Percentiles rank a stretch among this genome's conserved stretches.
These are phyloP conservation scores for Oryzias celebensis DNA, from an alignment of 2,113 vertebrate species.

Conservation along the genomic window DNA sequence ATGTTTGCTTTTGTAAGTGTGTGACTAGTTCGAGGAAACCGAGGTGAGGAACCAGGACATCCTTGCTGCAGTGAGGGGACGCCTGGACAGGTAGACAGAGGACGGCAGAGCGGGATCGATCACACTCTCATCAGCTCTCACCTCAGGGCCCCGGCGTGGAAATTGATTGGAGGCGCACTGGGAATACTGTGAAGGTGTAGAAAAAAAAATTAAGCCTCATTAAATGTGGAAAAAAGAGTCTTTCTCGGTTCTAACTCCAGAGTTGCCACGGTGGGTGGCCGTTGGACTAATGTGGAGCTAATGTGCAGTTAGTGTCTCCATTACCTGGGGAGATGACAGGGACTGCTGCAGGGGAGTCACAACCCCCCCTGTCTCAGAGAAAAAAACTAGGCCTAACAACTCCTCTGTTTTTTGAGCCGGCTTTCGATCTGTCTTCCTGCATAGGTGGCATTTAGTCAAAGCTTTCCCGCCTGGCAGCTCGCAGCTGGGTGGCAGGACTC, in stretches of 20 bases:
- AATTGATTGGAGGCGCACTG: conserved; percentile 59
- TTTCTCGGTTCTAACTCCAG: conserved; percentile 43
- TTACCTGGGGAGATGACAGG: conserved; percentile 72
- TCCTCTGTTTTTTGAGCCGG: conserved; percentile 52
- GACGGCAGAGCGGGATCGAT: conserved; percentile 73
- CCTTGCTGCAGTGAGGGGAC: conserved; percentile 40
- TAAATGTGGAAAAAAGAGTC: conserved; percentile 44
- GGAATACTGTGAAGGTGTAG: conserved; percentile 52
- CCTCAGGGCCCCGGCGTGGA: conserved; percentile 60
- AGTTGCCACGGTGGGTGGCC: conserved; percentile 41
- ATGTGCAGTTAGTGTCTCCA: conserved; percentile 69
- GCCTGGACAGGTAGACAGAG: conserved; percentile 63
- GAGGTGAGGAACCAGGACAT: conserved; percentile 3
- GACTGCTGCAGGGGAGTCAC: conserved; percentile 61
- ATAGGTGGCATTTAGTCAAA: conserved; percentile 81
- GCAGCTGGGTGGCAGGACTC: conserved; percentile 69
- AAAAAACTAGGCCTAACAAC: conserved; percentile 61
- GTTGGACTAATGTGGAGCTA: conserved; percentile 63
- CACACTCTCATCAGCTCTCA: conserved; percentile 70
- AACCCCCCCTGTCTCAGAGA: conserved; percentile 54
- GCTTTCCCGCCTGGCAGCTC: conserved; percentile 76
- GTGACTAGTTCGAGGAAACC: too few species aligned
- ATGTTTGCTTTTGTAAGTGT: too few species aligned
- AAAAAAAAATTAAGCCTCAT: conserved; percentile 43
- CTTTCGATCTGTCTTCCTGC: conserved; percentile 64